Percentiles rank a stretch among this genome's conserved stretches.
Conservation (phyloP, 2,888 invertebrate genomes). For the Choristoneura rosaceana region DNA sequence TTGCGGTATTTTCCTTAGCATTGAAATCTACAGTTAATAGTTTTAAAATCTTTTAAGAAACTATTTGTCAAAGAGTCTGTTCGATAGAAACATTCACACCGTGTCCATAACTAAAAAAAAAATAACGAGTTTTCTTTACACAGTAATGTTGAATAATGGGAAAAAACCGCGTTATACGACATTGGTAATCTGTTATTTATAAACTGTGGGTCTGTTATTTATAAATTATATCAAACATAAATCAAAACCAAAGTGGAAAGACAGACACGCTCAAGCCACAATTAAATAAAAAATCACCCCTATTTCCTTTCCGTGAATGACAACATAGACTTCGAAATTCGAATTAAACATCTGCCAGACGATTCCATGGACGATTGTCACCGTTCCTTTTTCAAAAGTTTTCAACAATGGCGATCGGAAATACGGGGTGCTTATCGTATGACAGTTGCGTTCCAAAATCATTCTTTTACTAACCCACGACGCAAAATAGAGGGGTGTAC, state of each 20-base stretch:
- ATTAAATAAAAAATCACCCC: slow-evolving; percentile 35
- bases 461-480: slow-evolving; percentile 11
- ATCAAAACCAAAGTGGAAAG: slow-evolving; percentile 10
- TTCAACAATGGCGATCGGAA: slow-evolving; percentile 55
- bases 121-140: no score
- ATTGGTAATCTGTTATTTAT: not conserved
- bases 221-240: not conserved
- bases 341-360: slow-evolving; percentile 71
- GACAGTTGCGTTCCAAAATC: slow-evolving; percentile 41
- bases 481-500: not conserved
- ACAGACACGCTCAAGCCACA: slow-evolving; percentile 13
- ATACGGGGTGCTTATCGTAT: slow-evolving; percentile 45
- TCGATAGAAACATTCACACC: no score
- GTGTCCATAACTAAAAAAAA: no score
- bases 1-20: no score
- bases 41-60: no score
- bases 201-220: no score
- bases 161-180: no score
- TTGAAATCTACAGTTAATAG: no score
- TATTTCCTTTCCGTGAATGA: slow-evolving; percentile 53
- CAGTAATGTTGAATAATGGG: no score
- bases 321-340: slow-evolving; percentile 72
- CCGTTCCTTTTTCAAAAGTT: slow-evolving; percentile 55
- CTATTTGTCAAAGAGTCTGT: no score
- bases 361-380: slow-evolving; percentile 68